A percentile compares a stretch with the other conserved stretches of the same genome.
These are phyloP conservation scores for Sminthurinus signatus DNA, from an alignment of 1,140 invertebrate species.

Conservation along the genomic window DNA sequence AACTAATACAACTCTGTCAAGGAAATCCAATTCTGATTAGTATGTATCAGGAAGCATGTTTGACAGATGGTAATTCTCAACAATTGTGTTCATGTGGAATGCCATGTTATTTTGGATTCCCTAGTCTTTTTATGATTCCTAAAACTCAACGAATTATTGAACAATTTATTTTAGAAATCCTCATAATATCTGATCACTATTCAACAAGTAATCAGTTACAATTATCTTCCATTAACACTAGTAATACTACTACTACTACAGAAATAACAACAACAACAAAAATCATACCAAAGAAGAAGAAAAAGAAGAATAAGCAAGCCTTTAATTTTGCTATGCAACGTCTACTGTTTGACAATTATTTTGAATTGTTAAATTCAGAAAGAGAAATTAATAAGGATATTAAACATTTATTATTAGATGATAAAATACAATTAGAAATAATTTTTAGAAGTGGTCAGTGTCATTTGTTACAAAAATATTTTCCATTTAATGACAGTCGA, in stretches of 20 bases:
- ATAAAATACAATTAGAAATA: background rate
- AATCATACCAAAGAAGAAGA: too few relatives aligned
- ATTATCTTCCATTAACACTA: too few relatives aligned
- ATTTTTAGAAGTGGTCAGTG: slow-evolving; percentile 6
- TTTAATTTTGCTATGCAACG: slow-evolving; percentile 12
- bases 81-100: slow-evolving; percentile 22
- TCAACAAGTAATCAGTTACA: background rate
- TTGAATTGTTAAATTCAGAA: background rate
- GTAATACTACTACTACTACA: too few relatives aligned
- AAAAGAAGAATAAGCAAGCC: background rate
- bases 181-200: background rate
- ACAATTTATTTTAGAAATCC: slow-evolving; percentile 15
- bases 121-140: slow-evolving; percentile 5
- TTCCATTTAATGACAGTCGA: background rate
- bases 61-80: slow-evolving; percentile 15
- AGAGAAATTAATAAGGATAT: too few relatives aligned
- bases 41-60: slow-evolving; percentile 18
- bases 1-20: slow-evolving; percentile 5
- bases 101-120: slow-evolving; percentile 7
- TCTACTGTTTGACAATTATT: slow-evolving; percentile 1
- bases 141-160: slow-evolving; percentile 14
- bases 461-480: slow-evolving; percentile 2
- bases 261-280: too few relatives aligned
- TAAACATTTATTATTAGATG: background rate
- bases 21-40: background rate